phyloP scores from a whole-genome alignment of 2,888 invertebrate genomes.

The Ceramica pisi region DNA sequence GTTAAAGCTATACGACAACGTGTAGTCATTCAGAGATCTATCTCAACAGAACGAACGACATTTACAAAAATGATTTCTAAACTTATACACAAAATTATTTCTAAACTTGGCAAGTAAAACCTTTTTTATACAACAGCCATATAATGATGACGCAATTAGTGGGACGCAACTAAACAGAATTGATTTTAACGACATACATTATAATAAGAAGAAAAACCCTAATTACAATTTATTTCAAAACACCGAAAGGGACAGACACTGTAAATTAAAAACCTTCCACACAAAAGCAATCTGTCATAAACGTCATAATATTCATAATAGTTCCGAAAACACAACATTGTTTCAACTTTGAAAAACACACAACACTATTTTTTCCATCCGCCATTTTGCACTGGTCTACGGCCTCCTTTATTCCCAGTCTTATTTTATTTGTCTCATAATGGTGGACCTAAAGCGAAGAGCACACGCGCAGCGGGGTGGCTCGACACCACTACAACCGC shows the following conservation, averaged over 20 bases:
- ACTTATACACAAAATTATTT: no score
- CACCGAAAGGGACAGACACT: conserved; percentile 8
- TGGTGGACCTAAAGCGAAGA: conserved; percentile 73
- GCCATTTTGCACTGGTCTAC: conserved; percentile 63
- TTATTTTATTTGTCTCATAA: conserved; percentile 70
- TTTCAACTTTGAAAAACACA: conserved; percentile 51
- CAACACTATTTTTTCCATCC: conserved; percentile 47
- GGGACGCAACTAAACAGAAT: neutral
- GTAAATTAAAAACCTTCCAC: conserved; percentile 36
- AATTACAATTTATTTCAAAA: conserved; percentile 33
- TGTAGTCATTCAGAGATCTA: neutral
- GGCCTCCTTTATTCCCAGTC: conserved; percentile 54
- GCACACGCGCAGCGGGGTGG: conserved; percentile 82
- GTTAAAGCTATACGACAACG: neutral
- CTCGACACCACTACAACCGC: conserved; percentile 82
- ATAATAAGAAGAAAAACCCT: neutral
- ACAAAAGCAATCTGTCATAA: conserved; percentile 49
- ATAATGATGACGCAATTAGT: conserved; percentile 5
- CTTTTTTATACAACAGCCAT: neutral
- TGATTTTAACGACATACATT: conserved; percentile 23
- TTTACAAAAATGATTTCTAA: no score
- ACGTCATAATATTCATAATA: conserved; percentile 51
- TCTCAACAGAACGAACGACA: no score
- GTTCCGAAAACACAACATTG: conserved; percentile 40
- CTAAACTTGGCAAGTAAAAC: neutral